Evolutionary conservation across 2,113 vertebrate species (phyloP), one percentile per base, ranked within the genome.

Genomic region (Labeo catla): DNA sequence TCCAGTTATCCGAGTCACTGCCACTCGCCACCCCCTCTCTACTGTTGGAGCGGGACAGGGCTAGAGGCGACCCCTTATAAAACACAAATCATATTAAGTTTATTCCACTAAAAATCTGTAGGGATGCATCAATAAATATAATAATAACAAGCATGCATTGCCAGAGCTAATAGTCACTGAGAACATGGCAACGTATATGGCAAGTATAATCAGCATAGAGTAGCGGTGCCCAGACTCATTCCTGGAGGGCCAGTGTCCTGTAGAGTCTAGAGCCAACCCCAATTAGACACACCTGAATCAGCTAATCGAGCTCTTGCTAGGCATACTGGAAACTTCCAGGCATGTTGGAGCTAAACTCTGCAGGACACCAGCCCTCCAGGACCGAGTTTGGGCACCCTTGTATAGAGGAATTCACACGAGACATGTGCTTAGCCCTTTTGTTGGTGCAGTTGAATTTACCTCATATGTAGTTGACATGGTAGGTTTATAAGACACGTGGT

Each of bases 1-100:
- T 95, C 98, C 98, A 99, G 94, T 98, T 99, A 84, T 98, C 97
- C 0, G 96, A 98, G 89, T 99, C 98, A 0, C 97, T 98, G 91
- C 97, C 95, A n/a, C 92, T 95, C 28, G 96, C 96, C 52, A 99
- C 84, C 80, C 97, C 96, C 87, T 99, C 98, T 21, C 97, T 94
- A 86, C 98, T 99, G 92, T 92, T 96, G 89, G 98, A 97, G 47
- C 96, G 95, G 1, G 98, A 99, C 13, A 99, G 93, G 77, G 97
- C 97, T 93, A 99, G 91, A 0, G 97, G 96, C 1, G 97, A 96
- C 16, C 96, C 96, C 98, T 99, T 91, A 36, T 88, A 80, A 15
- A 52, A 76, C 47, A 89, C 80, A 82, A 15, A 50, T 6, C 13
- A 73, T 21, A 50, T 79, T 34, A 86, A 28, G 39, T 34, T 36